phyloP scores from a whole-genome alignment of 2,888 invertebrate genomes.

The Meteorus colon region DNA sequence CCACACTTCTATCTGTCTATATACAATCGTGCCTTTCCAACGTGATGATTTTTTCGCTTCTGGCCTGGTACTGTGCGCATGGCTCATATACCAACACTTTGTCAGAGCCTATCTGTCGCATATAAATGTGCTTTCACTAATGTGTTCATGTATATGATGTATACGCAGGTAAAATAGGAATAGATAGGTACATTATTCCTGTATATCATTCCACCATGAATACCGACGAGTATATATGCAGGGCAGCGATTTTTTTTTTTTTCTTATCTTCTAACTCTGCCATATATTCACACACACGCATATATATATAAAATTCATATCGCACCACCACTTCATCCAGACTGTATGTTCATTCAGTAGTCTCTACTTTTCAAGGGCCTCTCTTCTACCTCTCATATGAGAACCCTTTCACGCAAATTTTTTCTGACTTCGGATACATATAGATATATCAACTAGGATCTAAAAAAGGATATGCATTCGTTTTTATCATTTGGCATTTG shows the following conservation, averaged over 20 bases:
- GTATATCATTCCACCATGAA: no score
- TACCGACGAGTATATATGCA: not conserved
- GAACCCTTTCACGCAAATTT: conserved; percentile 11
- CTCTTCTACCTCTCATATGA: conserved; percentile 1
- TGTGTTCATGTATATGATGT: not conserved
- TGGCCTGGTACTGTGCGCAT: conserved; percentile 56
- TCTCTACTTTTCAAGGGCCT: conserved; percentile 6
- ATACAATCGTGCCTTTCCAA: conserved; percentile 66
- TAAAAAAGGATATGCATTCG: conserved; percentile 10
- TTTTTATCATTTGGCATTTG: not conserved
- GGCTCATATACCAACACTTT: conserved; percentile 53
- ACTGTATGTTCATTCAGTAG: conserved; percentile 8
- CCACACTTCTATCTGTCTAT: conserved; percentile 57
- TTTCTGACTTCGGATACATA: not conserved
- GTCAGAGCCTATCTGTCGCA: conserved; percentile 11
- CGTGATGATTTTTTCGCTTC: conserved; percentile 58
- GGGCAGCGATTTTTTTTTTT: not conserved
- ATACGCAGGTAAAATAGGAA: not conserved
- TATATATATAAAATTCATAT: not conserved
- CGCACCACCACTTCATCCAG: not conserved
- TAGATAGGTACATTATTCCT: no score
- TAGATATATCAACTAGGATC: not conserved
- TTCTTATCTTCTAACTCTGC: not conserved
- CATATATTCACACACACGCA: not conserved
- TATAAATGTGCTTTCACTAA: conserved; percentile 31